A percentile compares a stretch with the other conserved stretches of the same genome.
phyloP scores from a whole-genome alignment of 2,113 vertebrate species.

The Eidolon helvum region DNA sequence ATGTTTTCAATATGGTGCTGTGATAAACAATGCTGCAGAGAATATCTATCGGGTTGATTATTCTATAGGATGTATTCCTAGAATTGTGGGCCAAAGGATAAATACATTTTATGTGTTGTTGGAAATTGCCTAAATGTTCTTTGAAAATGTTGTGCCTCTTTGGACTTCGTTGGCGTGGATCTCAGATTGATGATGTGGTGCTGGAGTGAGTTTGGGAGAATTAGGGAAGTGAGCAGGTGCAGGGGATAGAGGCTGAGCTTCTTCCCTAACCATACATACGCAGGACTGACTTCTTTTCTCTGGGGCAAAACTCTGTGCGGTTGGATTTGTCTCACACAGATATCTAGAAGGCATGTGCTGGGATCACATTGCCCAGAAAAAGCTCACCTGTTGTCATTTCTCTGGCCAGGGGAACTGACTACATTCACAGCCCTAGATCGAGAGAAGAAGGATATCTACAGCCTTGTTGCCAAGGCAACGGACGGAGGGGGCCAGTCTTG shows the following conservation, averaged over 20 bases:
- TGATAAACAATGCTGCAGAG: background rate
- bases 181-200: background rate
- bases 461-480: slow-evolving; percentile 91
- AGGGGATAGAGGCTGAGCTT: background rate
- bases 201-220: background rate
- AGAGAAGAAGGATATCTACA: slow-evolving; percentile 86
- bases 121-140: background rate
- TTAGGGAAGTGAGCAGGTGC: background rate
- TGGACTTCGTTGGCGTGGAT: background rate
- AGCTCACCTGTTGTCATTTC: slow-evolving; percentile 45
- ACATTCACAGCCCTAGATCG: slow-evolving; percentile 90
- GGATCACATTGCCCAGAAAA: background rate
- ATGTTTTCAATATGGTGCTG: background rate
- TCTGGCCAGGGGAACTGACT: slow-evolving; percentile 90
- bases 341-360: background rate
- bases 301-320: background rate
- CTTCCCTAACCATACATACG: background rate
- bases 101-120: background rate
- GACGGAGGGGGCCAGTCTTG: slow-evolving; percentile 96
- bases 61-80: background rate
- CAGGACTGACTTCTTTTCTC: background rate
- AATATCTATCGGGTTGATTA: background rate
- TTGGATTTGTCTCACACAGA: background rate
- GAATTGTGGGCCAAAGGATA: background rate
- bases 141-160: background rate